These are phyloP conservation scores for Druon quercuslanigerum DNA, from an alignment of 1,140 invertebrate genomes.

Conservation along the genomic window DNA sequence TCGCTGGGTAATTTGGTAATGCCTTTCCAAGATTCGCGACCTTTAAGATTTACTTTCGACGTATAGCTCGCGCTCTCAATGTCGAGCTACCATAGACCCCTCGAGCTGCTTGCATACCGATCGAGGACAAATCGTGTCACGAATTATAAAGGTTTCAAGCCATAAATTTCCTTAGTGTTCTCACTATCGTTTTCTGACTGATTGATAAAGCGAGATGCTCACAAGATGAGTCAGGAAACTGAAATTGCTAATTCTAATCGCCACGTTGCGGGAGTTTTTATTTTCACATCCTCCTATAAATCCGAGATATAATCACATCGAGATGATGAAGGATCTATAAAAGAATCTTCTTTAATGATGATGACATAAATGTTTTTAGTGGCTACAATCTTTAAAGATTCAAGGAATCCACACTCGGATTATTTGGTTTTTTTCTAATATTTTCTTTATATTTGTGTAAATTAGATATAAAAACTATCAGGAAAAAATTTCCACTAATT, in stretches of 20 bases:
- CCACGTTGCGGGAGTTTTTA: conserved; percentile 9
- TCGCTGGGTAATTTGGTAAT: conserved; percentile 41
- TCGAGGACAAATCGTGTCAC: conserved; percentile 61
- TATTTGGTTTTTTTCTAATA: background rate
- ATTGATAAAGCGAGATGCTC: background rate
- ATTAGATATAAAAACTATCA: background rate
- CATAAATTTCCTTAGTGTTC: background rate
- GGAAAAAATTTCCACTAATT: no score
- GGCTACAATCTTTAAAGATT: background rate
- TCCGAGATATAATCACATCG: conserved; percentile 3
- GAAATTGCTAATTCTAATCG: conserved; percentile 16
- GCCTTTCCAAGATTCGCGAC: conserved; percentile 47
- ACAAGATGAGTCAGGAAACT: conserved; percentile 10
- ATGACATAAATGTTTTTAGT: conserved; percentile 24
- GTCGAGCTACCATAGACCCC: conserved; percentile 49
- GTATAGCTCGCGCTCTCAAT: conserved; percentile 47
- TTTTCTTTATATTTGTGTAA: background rate
- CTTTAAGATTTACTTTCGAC: conserved; percentile 63
- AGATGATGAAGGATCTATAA: conserved; percentile 10
- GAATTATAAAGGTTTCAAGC: conserved; percentile 44
- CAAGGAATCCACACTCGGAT: background rate
- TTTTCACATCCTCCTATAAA: conserved; percentile 25
- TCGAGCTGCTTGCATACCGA: conserved; percentile 53
- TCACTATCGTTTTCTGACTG: conserved; percentile 2
- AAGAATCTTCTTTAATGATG: conserved; percentile 10